A percentile compares a stretch with the other conserved stretches of the same genome.
phyloP scores from a whole-genome alignment of 2,888 invertebrate genomes.

The Hipparchia semele region DNA sequence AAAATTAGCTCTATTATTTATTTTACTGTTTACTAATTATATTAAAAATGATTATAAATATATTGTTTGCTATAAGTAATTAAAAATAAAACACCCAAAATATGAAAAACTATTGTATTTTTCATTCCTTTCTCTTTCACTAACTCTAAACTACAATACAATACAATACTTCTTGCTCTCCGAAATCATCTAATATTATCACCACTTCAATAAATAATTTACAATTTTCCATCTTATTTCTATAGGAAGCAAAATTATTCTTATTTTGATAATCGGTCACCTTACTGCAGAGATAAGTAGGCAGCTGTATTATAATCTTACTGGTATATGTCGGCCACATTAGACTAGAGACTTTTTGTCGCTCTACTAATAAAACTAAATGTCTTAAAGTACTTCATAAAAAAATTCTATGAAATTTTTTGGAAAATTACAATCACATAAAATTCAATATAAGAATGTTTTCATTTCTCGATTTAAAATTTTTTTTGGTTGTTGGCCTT shows the following conservation, averaged over 20 bases:
- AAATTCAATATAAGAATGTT: too few relatives aligned
- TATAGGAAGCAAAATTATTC: slow-evolving; percentile 40
- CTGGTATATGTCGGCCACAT: not conserved
- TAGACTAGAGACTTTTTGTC: not conserved
- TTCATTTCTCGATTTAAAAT: too few relatives aligned
- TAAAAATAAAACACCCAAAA: slow-evolving; percentile 31
- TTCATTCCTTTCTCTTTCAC: slow-evolving; percentile 37
- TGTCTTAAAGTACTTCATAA: not conserved
- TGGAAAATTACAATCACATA: too few relatives aligned
- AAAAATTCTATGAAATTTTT: too few relatives aligned
- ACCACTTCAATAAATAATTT: slow-evolving; percentile 46
- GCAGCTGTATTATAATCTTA: not conserved
- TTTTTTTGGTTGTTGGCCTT: too few relatives aligned
- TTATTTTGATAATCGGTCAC: not conserved
- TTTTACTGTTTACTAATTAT: not conserved
- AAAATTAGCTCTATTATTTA: not conserved
- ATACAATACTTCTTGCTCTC: slow-evolving; percentile 35
- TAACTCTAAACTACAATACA: slow-evolving; percentile 36
- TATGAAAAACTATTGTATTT: slow-evolving; percentile 45
- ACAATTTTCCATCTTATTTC: slow-evolving; percentile 41
- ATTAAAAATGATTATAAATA: not conserved
- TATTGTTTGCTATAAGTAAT: not conserved
- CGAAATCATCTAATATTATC: slow-evolving; percentile 42
- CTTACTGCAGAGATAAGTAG: too few relatives aligned
- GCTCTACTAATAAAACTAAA: not conserved